A percentile compares a stretch with the other conserved stretches of the same genome.
Evolutionary conservation across 2,888 invertebrate species (phyloP).

Genomic region (Folsomia manolachei): DNA sequence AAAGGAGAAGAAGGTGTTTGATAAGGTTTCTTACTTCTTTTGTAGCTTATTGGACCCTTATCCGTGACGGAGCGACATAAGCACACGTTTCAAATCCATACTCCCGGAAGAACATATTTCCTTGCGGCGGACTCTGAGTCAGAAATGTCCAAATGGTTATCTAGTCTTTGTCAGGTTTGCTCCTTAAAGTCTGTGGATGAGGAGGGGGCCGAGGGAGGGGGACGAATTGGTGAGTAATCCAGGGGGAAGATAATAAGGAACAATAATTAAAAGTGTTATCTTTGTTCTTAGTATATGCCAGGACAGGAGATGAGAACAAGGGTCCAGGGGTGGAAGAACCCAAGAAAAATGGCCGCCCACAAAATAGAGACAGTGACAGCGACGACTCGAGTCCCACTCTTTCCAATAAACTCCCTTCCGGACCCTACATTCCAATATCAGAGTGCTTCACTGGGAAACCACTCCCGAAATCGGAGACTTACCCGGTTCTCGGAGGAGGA

Average conservation of each 20-base stretch:
- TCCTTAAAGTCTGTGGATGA: constrained; percentile 47
- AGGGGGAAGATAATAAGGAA: too few species aligned
- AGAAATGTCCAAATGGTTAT: constrained; percentile 95
- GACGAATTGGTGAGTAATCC: too few species aligned
- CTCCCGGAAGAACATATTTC: constrained; percentile 84
- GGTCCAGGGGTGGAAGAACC: too few species aligned
- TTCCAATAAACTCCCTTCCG: constrained; percentile 58
- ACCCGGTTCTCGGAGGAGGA: constrained; percentile 19
- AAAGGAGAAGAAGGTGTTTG: neutral
- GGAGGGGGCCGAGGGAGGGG: constrained; percentile 34
- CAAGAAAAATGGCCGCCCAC: too few species aligned
- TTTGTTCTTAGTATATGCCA: constrained; percentile 39
- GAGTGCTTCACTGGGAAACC: constrained; percentile 80
- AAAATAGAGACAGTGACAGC: too few species aligned
- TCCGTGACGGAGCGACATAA: constrained; percentile 60
- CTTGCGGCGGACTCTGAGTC: constrained; percentile 86
- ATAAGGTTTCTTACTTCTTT: neutral
- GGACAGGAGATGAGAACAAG: constrained; percentile 36
- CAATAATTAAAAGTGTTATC: too few species aligned
- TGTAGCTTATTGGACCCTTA: constrained; percentile 34
- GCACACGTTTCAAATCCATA: constrained; percentile 84
- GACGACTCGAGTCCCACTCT: constrained; percentile 49
- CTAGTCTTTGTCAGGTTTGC: constrained; percentile 73
- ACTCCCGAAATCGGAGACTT: constrained; percentile 44
- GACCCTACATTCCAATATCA: constrained; percentile 87